Evolutionary conservation across 2,113 vertebrate species (phyloP).

Genomic region (Felis catus): DNA sequence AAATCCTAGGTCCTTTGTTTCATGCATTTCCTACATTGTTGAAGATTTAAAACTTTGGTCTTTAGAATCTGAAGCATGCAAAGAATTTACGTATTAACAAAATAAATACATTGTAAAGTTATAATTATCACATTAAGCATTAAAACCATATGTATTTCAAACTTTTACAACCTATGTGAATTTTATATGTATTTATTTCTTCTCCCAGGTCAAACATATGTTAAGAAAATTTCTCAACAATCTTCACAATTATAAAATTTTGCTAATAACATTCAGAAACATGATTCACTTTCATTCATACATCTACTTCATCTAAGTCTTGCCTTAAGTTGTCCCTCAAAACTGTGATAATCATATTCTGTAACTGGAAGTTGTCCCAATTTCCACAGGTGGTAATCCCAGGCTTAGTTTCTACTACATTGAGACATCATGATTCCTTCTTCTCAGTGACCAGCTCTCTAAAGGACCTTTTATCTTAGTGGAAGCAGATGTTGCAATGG

Average conservation of each 20-base stretch:
- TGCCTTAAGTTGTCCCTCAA: not conserved
- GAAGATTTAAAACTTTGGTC: not conserved
- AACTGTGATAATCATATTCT: not conserved
- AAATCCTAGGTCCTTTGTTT: not conserved
- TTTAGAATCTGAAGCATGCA: not conserved
- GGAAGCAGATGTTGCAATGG: not conserved
- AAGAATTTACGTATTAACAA: not conserved
- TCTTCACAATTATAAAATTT: not conserved
- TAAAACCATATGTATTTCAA: not conserved
- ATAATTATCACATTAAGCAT: not conserved
- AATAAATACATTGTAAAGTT: not conserved
- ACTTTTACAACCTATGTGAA: not conserved
- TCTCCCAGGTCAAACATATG: not conserved
- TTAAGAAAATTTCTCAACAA: not conserved
- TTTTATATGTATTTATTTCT: not conserved
- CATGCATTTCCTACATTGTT: not conserved
- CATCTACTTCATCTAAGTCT: not conserved
- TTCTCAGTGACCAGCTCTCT: not conserved
- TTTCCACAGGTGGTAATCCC: not conserved
- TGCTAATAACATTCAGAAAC: not conserved
- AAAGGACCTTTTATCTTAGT: not conserved
- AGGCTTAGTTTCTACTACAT: not conserved
- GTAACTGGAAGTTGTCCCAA: not conserved
- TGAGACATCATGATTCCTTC: not conserved
- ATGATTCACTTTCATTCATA: not conserved